phyloP scores from a whole-genome alignment of 2,113 vertebrate genomes.

The Cathartes aura region DNA sequence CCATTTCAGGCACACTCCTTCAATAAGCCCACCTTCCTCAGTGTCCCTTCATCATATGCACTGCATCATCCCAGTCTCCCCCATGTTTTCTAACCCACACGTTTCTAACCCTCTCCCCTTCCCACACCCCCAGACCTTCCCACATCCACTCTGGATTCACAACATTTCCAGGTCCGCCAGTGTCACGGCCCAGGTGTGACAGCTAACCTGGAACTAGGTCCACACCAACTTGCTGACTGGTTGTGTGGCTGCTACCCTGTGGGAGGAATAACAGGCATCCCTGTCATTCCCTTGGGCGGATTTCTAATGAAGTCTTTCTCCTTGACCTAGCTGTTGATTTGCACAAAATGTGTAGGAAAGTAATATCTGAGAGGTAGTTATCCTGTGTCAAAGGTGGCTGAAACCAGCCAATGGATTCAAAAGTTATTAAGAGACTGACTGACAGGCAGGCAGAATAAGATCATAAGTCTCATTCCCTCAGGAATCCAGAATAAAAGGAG shows the following conservation, averaged over 20 bases:
- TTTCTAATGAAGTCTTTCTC: not conserved
- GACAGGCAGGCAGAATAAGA: not conserved
- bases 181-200: not conserved
- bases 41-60: not conserved
- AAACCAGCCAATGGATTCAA: not conserved
- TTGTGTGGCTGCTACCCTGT: not conserved
- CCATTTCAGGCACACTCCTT: not conserved
- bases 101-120: not conserved
- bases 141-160: not conserved
- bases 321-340: not conserved
- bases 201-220: not conserved
- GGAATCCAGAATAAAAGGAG: not conserved
- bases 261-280: not conserved
- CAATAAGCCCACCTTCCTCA: not conserved
- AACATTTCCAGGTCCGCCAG: not conserved
- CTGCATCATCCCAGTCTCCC: not conserved
- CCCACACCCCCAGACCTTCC: not conserved
- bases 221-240: not conserved
- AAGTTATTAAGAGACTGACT: slow-evolving; percentile 26
- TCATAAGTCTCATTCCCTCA: not conserved
- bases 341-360: not conserved
- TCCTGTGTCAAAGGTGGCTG: slow-evolving; percentile 20
- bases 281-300: not conserved
- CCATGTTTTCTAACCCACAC: not conserved
- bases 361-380: not conserved